Base-by-base conservation (phyloP, 2,113 vertebrate genomes). In the Notothenia rossii region DNA sequence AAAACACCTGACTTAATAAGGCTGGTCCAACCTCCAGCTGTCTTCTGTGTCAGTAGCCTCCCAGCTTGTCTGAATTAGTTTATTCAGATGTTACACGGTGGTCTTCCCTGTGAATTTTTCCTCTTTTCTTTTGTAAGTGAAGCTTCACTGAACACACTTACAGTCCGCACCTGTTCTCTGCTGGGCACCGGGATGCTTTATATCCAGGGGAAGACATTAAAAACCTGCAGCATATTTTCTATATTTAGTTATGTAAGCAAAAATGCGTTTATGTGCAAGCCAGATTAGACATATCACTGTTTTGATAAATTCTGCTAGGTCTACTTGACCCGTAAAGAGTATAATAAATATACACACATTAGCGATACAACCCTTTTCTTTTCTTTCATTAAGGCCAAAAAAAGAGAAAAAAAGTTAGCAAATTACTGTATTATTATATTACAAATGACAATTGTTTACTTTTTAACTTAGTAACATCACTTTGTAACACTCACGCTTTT, bases 1-100 rank as follows among this genome's bases (percentile, higher is more conserved):
- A 58, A 64, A 86, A 86, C 88, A 81, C 84, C 86, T 82, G 88
- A 90, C 77, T 87, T 85, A 90, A 89, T 91, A 83, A 86, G 91
- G 74, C 79, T 86, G 73, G 82, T 53, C 68, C 64, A 72, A 83
- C 84, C 86, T 78, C 74, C 74, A 88, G 82, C 89, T 90, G 90
- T 88, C 86, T 89, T 62, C 75, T 45, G 63, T 82, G 87, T 82
- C 82, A 75, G 83, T 51, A 86, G 76, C 75, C 74, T 68, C 72
- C 22, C 75, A 77, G 75, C 74, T 55, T 79, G 81, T 84, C 81
- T 75, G 81, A n/a, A 71, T 92, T 67, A 75, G 66, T 90, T 90
- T 89, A 87, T 86, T 91, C 78, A 78, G 73, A 77, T 70, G 84
- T 82, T 87, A 63, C 82, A 66, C 45, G 22, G 83, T 85, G 73